Evolutionary conservation across 2,113 vertebrate species (phyloP), one percentile per base, ranked within the genome.

Genomic region (Microcebus ravelobensis): DNA sequence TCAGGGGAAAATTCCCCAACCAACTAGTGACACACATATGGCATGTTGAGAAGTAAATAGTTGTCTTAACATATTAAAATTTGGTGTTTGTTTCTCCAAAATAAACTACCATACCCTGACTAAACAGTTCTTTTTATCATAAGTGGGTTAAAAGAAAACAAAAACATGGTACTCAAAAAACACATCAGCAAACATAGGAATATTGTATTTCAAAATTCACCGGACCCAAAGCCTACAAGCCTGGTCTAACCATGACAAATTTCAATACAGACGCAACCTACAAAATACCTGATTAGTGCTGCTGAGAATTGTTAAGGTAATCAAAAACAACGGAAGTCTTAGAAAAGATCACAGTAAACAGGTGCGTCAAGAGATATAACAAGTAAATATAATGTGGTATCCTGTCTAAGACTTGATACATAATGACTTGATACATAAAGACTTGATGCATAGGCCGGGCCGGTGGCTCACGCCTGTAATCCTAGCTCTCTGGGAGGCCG

Each of bases 1-100:
- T 4, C 23, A 18, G 4, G 39, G 1, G 15, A 3, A 52, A 90
- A 45, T 2, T 2, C 5, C 13, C 15, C 6, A 29, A 50, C 2
- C 50, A 85, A 31, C 20, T n/a, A 65, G 45, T 42, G 42, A 29
- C 8, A 77, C 29, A 73, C 2, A 48, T 1, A 29, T 6, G 7
- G 3, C 23, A 65, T 11, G 7, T 17, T 65, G 57, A 34, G 7
- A n/a, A 57, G 48, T 79, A 21, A 65, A 34, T 8, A 9, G 5
- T 48, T 45, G 27, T 31, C 31, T 34, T 13, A 1, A 36, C 6
- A 9, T 52, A 6, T 5, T 36, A 55, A 74, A 7, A 4, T 61
- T 39, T 27, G 17, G 12, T n/a, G 5, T 45, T 39, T 29, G 12
- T 48, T 76, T 42, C 1, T 23, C 48, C 20, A 79, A 36, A 77